Percentiles rank a stretch among this genome's conserved stretches.
Evolutionary conservation across 2,797 vertebrate genomes (phyloP).

Genomic region (Apodemus agrarius): DNA sequence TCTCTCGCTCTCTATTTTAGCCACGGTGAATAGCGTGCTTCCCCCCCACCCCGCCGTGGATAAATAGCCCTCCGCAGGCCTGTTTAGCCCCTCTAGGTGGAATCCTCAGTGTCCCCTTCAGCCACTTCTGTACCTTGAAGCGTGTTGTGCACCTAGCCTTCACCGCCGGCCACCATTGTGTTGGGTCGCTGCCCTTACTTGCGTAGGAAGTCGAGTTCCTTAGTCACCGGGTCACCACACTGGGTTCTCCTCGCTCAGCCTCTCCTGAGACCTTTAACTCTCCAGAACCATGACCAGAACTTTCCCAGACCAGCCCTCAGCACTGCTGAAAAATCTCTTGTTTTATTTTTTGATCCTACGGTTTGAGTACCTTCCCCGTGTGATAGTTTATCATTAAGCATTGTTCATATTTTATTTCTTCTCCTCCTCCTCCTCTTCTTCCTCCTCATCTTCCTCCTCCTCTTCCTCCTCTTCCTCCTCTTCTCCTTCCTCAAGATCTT

Average conservation of each 20-base stretch:
- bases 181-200: neutral
- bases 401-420: neutral
- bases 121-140: neutral
- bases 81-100: neutral
- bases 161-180: too few relatives aligned
- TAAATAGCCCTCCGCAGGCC: neutral
- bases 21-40: fast-evolving
- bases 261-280: neutral
- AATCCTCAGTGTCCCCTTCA: neutral
- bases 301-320: neutral
- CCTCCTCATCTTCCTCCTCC: too few relatives aligned
- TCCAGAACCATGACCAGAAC: too few relatives aligned
- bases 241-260: neutral
- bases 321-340: neutral
- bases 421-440: fast-evolving
- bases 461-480: fast-evolving
- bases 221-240: too few relatives aligned
- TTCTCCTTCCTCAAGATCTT: neutral
- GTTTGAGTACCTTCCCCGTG: neutral
- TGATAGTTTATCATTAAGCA: neutral
- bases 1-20: neutral
- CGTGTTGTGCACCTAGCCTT: neutral
- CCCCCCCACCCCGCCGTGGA: neutral
- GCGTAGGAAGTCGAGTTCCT: neutral
- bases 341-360: neutral